phyloP scores from a whole-genome alignment of 2,113 vertebrate genomes.

The Labeo catla region DNA sequence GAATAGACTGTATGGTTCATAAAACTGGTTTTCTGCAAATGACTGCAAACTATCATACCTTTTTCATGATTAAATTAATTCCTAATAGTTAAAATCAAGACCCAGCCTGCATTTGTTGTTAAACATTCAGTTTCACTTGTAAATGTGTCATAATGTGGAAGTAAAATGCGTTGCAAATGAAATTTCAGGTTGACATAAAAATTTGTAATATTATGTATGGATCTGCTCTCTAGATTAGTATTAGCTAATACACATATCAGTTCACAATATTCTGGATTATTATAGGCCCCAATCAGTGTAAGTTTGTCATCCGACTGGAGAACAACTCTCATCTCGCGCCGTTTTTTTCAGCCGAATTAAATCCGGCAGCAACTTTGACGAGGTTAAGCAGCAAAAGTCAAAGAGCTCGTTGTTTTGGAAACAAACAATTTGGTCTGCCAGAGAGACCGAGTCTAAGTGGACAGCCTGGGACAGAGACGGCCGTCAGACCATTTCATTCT shows the following conservation, averaged over 20 bases:
- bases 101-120: neutral
- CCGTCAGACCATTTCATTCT: neutral
- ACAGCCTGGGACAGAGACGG: neutral
- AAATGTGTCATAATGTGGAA: neutral
- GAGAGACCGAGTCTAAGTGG: constrained; percentile 37
- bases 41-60: neutral
- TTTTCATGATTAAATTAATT: neutral
- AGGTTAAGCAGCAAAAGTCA: constrained; percentile 47
- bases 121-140: neutral
- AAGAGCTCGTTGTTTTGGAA: constrained; percentile 54
- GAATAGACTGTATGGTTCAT: neutral
- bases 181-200: neutral
- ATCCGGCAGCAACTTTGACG: neutral
- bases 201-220: neutral
- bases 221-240: neutral
- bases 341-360: constrained; percentile 38
- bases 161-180: neutral
- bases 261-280: neutral
- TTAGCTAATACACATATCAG: neutral
- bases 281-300: neutral
- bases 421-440: constrained; percentile 60
- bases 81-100: neutral
- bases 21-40: neutral
- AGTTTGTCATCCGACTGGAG: neutral
- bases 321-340: constrained; percentile 1